A percentile compares a stretch with the other conserved stretches of the same genome.
phyloP scores from a whole-genome alignment of 1,140 invertebrate genomes.

The Orchesella cincta region DNA sequence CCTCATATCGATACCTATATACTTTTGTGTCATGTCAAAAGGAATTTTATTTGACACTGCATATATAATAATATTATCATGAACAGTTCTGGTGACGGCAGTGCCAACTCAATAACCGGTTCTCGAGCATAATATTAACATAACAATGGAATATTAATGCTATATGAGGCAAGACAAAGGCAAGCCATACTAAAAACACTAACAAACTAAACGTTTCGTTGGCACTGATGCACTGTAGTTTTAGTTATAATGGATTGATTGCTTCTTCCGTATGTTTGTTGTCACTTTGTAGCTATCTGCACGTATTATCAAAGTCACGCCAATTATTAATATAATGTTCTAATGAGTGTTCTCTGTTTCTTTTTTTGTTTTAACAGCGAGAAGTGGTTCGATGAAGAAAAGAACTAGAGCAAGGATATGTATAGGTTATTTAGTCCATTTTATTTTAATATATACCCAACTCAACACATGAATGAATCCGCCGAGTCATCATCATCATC shows the following conservation, averaged over 20 bases:
- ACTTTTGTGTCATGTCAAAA: neutral
- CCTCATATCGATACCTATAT: too few relatives aligned
- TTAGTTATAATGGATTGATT: neutral
- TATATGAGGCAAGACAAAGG: conserved; percentile 7
- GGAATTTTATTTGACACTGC: neutral
- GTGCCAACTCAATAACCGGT: conserved; percentile 22
- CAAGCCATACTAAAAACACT: neutral
- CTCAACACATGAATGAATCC: neutral
- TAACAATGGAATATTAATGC: conserved; percentile 1
- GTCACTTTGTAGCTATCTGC: neutral
- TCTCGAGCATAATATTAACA: neutral
- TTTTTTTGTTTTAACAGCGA: conserved; percentile 64
- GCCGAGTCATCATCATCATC: conserved; percentile 19
- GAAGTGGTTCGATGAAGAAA: conserved; percentile 65
- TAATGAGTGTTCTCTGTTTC: conserved; percentile 30
- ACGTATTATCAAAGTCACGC: neutral
- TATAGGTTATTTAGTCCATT: conserved; percentile 28
- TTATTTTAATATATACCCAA: conserved; percentile 21
- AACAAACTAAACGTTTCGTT: neutral
- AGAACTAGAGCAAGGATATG: conserved; percentile 45
- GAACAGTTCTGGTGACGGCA: conserved; percentile 5
- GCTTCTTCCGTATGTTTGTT: conserved; percentile 18
- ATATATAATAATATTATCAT: neutral
- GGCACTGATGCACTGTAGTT: conserved; percentile 8
- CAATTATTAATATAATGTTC: neutral